Base-by-base conservation (phyloP, 2,888 invertebrate species). In the Calameuta idolon region DNA sequence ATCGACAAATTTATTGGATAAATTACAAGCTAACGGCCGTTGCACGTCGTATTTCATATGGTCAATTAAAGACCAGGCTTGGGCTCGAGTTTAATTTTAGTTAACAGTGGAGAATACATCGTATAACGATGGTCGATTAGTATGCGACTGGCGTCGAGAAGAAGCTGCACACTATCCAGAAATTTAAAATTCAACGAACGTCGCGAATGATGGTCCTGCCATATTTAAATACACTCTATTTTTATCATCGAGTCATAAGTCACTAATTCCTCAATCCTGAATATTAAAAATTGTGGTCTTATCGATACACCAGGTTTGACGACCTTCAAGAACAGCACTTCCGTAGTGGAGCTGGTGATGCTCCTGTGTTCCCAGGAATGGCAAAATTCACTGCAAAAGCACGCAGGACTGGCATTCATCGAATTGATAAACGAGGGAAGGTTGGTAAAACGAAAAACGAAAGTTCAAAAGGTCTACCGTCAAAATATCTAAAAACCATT, bases 351-450 rank as follows among this genome's bases (percentile, higher is more conserved):
- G 90, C 93, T 99, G 81, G 99, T 99, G 80, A 99, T 99, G 99
- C 92, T 99, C 89, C 94, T 99, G 78, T 99, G 99, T 92, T 99
- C 99, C 0, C 99, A 99, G 93, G 99, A 99, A 92, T 99, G 99
- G 99, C 99, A 99, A 93, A 99, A 99, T 93, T 99, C 99, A 0
- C 93, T 99, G 75, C 99, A 99, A 92, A 99, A 99, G 93, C 99
- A 99, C 92, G 99, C 99, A 0, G 99, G 99, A 0, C 94, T 99
- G 35, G 99, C 99, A 4, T 99, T 99, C 92, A 99, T 99, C 85
- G 99, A 99, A 92, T 94, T 99, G 74, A 99, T 99, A 88, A 99
- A 99, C 90, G 99, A 99, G 93, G 99, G 99, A 77, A 94, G 94
- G 94, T 93, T 85, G 91, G 93, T 92, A 81, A 12, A 34, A 55